These are phyloP conservation scores for Ceratina calcarata DNA, from an alignment of 1,140 invertebrate species.

Conservation along the genomic window DNA sequence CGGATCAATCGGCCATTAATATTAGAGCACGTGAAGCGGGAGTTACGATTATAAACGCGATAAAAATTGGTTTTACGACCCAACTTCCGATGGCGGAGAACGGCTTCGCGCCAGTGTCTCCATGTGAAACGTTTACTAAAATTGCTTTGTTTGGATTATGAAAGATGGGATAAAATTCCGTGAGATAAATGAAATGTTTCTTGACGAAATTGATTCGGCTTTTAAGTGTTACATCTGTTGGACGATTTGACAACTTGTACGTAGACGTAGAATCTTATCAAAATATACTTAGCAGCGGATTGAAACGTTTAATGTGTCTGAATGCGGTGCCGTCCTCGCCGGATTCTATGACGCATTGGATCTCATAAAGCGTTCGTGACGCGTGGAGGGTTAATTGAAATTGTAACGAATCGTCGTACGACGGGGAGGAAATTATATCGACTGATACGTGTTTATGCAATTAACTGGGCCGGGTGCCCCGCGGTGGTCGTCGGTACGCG, in stretches of 20 bases:
- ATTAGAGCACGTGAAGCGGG: constrained; percentile 10
- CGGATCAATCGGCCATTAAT: constrained; percentile 25
- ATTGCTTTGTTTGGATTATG: no score
- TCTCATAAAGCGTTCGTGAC: neutral
- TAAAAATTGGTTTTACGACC: constrained; percentile 9
- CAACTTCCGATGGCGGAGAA: no score
- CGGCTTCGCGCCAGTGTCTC: no score
- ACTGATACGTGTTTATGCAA: constrained; percentile 1
- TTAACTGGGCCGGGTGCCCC: neutral
- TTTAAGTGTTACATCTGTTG: no score
- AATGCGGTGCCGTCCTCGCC: neutral
- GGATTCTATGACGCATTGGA: neutral
- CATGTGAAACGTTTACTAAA: no score
- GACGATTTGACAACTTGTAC: neutral
- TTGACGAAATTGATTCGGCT: no score
- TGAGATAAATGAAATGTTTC: no score
- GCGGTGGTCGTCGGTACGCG: neutral
- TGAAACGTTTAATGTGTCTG: neutral
- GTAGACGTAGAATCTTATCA: no score
- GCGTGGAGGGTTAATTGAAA: neutral
- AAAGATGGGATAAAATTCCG: no score
- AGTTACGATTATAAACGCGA: constrained; percentile 33
- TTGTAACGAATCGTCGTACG: constrained; percentile 1
- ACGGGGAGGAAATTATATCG: constrained; percentile 11
- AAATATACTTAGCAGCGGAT: no score